Evolutionary conservation across 2,888 invertebrate genomes (phyloP).

Genomic region (Coenonympha glycerion): DNA sequence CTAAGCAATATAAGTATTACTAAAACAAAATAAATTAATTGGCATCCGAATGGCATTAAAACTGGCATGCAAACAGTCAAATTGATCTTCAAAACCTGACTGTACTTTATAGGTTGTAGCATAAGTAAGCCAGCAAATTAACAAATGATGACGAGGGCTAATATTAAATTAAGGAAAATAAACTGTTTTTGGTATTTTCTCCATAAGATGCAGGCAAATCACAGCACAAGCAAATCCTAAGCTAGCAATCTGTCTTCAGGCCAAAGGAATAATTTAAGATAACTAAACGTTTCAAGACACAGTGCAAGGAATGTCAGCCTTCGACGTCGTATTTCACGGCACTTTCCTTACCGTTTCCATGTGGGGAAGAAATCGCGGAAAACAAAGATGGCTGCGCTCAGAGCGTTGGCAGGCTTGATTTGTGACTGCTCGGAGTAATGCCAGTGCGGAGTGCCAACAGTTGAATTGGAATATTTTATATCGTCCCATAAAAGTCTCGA

Average conservation of each 20-base stretch:
- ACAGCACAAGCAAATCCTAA: too few species aligned
- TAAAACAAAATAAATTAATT: too few species aligned
- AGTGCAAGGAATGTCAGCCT: slow-evolving; percentile 19
- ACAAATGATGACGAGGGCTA: too few species aligned
- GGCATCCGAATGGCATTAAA: too few species aligned
- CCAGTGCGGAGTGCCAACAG: slow-evolving; percentile 44
- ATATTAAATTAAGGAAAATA: too few species aligned
- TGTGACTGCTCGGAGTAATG: slow-evolving; percentile 46
- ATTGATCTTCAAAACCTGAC: too few species aligned
- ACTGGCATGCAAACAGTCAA: too few species aligned
- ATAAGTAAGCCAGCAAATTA: too few species aligned
- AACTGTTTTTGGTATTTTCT: too few species aligned
- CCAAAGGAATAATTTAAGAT: not conserved
- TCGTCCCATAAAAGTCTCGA: slow-evolving; percentile 47
- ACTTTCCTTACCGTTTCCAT: slow-evolving; percentile 40
- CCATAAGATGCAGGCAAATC: too few species aligned
- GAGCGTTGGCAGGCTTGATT: slow-evolving; percentile 51
- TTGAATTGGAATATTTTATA: slow-evolving; percentile 51
- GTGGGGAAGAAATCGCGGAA: slow-evolving; percentile 41
- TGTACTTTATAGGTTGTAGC: too few species aligned
- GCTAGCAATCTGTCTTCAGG: not conserved
- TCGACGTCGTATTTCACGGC: slow-evolving; percentile 28
- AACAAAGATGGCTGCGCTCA: slow-evolving; percentile 48
- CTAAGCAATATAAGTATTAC: too few species aligned
- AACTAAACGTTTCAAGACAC: slow-evolving; percentile 13